These are phyloP conservation scores for Nesoenas mayeri DNA, from an alignment of 2,113 vertebrate species.

Conservation along the genomic window DNA sequence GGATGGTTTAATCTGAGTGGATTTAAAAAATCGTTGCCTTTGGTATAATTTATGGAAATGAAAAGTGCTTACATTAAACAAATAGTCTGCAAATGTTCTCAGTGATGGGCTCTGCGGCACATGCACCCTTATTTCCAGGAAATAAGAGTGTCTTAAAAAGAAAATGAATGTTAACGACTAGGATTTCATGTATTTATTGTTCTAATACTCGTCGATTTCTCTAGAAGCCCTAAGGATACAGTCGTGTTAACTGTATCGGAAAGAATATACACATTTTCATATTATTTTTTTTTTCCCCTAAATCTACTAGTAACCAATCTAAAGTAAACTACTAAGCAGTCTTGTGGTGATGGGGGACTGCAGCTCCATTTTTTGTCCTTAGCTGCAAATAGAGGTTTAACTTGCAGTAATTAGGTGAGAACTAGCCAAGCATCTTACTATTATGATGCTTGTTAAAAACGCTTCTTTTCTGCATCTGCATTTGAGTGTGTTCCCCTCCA, in stretches of 20 bases:
- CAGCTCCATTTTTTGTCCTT: slow-evolving; percentile 78
- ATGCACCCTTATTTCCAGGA: slow-evolving; percentile 3
- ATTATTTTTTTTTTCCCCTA: neutral
- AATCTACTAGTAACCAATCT: slow-evolving; percentile 48
- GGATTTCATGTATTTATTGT: slow-evolving; percentile 61
- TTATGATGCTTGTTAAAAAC: slow-evolving; percentile 96
- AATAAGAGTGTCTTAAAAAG: slow-evolving; percentile 20
- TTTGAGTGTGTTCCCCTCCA: slow-evolving; percentile 94
- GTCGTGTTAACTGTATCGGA: slow-evolving; percentile 43
- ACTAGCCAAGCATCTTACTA: slow-evolving; percentile 94
- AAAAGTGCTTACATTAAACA: slow-evolving; percentile 67
- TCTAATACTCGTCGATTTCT: slow-evolving; percentile 42
- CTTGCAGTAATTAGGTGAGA: slow-evolving; percentile 95
- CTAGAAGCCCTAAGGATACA: slow-evolving; percentile 9
- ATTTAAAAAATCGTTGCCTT: slow-evolving; percentile 69
- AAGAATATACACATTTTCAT: slow-evolving; percentile 31
- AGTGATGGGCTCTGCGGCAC: neutral
- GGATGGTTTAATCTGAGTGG: slow-evolving; percentile 57
- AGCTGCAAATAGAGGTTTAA: slow-evolving; percentile 90
- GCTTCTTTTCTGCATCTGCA: slow-evolving; percentile 92
- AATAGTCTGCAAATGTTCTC: slow-evolving; percentile 43
- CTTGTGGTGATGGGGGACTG: slow-evolving; percentile 72
- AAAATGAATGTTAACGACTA: slow-evolving; percentile 27
- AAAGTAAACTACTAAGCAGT: slow-evolving; percentile 71
- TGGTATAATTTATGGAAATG: slow-evolving; percentile 75